A percentile compares a stretch with the other conserved stretches of the same genome.
These are phyloP conservation scores for Glareola pratincola DNA, from an alignment of 2,113 vertebrate species.

Conservation along the genomic window DNA sequence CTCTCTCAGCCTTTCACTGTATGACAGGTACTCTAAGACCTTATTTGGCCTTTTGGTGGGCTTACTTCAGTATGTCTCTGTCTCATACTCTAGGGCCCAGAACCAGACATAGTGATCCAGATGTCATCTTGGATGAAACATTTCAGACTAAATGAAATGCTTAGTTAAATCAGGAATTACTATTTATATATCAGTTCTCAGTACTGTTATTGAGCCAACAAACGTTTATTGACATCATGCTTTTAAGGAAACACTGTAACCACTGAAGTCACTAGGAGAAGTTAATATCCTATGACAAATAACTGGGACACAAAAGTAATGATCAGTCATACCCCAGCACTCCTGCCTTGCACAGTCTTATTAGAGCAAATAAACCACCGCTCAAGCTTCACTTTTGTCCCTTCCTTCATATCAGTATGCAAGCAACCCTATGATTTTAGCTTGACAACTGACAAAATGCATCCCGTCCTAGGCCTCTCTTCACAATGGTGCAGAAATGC, in stretches of 20 bases:
- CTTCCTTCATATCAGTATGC: background rate
- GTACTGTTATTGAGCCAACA: background rate
- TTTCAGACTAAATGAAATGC: background rate
- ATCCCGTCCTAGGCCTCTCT: background rate
- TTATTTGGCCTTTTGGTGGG: background rate
- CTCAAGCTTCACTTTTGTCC: background rate
- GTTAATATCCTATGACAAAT: background rate
- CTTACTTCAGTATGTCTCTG: background rate
- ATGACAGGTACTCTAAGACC: background rate
- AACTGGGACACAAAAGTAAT: background rate
- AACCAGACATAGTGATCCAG: background rate
- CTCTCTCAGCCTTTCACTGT: rapidly evolving
- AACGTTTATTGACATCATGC: background rate
- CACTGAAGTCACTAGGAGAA: background rate
- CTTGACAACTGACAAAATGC: background rate
- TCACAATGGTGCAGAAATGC: background rate
- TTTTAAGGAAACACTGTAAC: background rate
- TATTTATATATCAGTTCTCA: background rate
- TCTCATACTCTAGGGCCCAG: background rate
- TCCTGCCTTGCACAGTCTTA: background rate
- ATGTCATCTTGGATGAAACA: background rate
- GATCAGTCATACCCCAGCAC: background rate
- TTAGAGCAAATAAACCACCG: background rate
- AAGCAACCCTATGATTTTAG: background rate
- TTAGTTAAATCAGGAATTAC: background rate